These are phyloP conservation scores for Podargus strigoides DNA, from an alignment of 2,797 vertebrate genomes.

Conservation along the genomic window DNA sequence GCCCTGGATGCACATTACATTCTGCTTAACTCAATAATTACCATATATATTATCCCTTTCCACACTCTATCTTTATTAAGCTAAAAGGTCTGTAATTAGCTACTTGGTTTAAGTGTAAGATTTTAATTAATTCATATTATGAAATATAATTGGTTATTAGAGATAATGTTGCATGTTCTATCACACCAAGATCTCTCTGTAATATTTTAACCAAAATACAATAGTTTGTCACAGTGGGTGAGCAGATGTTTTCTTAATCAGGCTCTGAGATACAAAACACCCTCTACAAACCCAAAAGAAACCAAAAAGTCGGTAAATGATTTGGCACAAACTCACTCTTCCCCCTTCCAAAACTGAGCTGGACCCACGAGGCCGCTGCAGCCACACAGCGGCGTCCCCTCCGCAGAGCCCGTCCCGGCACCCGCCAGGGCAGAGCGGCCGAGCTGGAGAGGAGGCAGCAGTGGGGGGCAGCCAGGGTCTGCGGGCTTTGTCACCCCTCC, in stretches of 20 bases:
- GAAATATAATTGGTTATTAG: conserved; percentile 13
- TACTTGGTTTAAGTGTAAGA: conserved; percentile 40
- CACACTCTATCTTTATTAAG: conserved; percentile 42
- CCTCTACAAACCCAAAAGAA: background rate
- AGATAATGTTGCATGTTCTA: background rate
- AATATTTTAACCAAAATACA: background rate
- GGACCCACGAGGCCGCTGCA: accelerated
- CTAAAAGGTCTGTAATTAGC: conserved; percentile 58
- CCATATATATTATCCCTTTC: conserved; percentile 18
- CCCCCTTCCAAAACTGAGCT: background rate
- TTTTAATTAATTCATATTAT: conserved; percentile 46
- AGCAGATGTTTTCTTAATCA: background rate
- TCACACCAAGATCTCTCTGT: background rate
- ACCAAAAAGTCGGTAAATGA: accelerated
- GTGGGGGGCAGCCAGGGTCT: no score
- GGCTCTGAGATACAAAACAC: background rate
- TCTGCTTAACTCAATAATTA: conserved; percentile 60
- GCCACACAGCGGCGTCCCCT: accelerated
- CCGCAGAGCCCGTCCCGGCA: no score
- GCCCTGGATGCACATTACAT: conserved; percentile 18
- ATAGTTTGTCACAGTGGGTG: background rate
- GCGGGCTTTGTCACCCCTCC: no score
- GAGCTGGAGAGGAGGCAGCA: no score
- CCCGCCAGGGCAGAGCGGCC: no score
- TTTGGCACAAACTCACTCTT: background rate